These are phyloP conservation scores for Xiphorhynchus elegans DNA, from an alignment of 2,113 vertebrate genomes.

Conservation along the genomic window DNA sequence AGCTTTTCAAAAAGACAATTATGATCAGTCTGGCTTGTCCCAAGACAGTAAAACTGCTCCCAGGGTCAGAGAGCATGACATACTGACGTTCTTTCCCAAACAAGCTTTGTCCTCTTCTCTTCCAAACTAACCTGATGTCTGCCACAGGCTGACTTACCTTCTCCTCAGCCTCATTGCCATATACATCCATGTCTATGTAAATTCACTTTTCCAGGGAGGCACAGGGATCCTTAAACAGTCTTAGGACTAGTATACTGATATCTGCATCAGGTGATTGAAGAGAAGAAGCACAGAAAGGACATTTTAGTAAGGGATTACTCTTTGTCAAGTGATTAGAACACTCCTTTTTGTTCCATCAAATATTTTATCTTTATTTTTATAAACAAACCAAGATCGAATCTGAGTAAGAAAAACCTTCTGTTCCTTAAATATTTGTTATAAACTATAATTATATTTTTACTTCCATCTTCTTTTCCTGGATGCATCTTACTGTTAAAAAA, in stretches of 20 bases:
- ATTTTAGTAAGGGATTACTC: background rate
- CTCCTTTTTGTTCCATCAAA: background rate
- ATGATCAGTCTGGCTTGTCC: background rate
- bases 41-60: background rate
- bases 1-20: background rate
- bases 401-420: background rate
- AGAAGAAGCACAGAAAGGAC: background rate
- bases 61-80: background rate
- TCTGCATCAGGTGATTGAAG: background rate
- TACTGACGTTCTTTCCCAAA: accelerated
- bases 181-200: background rate
- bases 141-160: background rate
- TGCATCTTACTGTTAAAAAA: background rate
- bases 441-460: background rate
- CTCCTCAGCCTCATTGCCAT: background rate
- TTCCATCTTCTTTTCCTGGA: background rate
- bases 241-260: background rate
- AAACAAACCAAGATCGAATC: background rate
- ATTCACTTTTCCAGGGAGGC: background rate
- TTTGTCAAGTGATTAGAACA: background rate
- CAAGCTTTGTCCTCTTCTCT: background rate
- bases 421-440: background rate
- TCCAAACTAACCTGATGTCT: background rate
- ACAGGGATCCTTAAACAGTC: background rate
- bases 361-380: background rate